Evolutionary conservation across 2,113 vertebrate genomes (phyloP).

Genomic region (Pelmatolapia mariae): DNA sequence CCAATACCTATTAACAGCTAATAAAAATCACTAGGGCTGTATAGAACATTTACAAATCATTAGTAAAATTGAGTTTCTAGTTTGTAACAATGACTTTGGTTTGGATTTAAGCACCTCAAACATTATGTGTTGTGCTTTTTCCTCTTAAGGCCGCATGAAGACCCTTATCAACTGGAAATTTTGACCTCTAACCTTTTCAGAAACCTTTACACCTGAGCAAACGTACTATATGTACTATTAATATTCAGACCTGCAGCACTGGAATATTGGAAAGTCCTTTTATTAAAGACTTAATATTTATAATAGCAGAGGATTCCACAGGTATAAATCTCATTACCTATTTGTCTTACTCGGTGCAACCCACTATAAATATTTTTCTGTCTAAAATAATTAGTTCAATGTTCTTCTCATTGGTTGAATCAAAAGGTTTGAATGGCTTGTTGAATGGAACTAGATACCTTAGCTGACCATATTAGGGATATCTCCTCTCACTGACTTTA

Average conservation of each 20-base stretch:
- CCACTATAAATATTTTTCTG: neutral
- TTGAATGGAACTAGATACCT: neutral
- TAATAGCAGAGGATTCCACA: neutral
- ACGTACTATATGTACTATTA: neutral
- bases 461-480: neutral
- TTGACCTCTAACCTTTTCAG: neutral
- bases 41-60: neutral
- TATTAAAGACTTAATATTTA: neutral
- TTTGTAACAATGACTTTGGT: neutral
- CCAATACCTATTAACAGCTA: neutral
- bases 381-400: neutral
- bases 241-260: neutral
- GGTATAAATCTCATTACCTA: neutral
- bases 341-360: neutral
- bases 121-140: neutral
- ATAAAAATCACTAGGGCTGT: neutral
- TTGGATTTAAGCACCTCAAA: neutral
- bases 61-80: neutral
- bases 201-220: neutral
- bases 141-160: neutral
- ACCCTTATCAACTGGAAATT: neutral
- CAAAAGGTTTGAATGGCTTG: neutral
- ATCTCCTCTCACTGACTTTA: neutral
- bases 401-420: neutral
- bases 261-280: neutral